phyloP scores from a whole-genome alignment of 2,888 invertebrate species.

The Volucella zonaria region DNA sequence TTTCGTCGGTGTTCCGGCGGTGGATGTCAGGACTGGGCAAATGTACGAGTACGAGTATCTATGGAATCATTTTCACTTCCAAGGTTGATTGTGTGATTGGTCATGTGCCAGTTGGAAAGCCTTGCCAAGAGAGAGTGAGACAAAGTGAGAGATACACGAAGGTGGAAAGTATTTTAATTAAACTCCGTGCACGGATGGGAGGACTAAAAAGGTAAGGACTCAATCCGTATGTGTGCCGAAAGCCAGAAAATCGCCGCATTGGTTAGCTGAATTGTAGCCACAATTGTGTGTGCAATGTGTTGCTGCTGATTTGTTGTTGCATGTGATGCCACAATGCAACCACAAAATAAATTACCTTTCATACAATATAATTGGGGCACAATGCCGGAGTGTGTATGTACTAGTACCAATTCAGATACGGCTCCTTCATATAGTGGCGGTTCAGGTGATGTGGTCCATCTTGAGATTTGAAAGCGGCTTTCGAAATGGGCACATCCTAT shows the following conservation, averaged over 20 bases:
- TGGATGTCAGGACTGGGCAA: neutral
- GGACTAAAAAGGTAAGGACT: neutral
- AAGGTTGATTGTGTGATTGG: constrained; percentile 56
- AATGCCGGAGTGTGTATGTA: too few species aligned
- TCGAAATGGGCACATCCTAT: neutral
- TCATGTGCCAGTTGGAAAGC: constrained; percentile 33
- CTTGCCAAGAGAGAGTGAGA: neutral
- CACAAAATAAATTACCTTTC: constrained; percentile 66
- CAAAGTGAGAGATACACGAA: too few species aligned
- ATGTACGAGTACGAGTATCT: neutral
- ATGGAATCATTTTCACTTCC: constrained; percentile 43
- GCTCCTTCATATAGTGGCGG: neutral
- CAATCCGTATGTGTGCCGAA: constrained; percentile 20
- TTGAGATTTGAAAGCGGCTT: constrained; percentile 3
- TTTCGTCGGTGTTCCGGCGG: neutral
- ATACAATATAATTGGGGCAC: constrained; percentile 1
- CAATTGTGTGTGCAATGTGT: constrained; percentile 58
- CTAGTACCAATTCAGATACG: neutral
- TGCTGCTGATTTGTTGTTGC: constrained; percentile 34
- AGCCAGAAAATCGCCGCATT: constrained; percentile 36
- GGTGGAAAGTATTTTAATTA: constrained; percentile 62
- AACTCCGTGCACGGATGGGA: constrained; percentile 29
- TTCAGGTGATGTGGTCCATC: constrained; percentile 22
- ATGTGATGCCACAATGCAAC: constrained; percentile 53
- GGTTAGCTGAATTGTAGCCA: constrained; percentile 32